Conservation (phyloP, 2,888 invertebrate species). For the Horisme vitalbata region DNA sequence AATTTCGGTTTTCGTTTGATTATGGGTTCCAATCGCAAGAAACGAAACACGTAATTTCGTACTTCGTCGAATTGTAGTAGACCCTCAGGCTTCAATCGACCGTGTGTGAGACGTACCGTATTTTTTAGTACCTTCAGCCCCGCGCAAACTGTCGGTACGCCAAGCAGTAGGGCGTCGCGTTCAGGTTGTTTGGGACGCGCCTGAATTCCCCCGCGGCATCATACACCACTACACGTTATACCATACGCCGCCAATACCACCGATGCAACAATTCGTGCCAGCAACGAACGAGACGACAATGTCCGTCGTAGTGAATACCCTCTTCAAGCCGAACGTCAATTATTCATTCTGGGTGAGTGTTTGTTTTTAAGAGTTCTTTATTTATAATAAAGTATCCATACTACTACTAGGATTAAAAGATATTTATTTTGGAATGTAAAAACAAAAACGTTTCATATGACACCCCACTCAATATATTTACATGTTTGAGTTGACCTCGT, state of each 20-base stretch:
- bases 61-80: too few relatives aligned
- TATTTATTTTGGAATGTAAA: too few relatives aligned
- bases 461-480: too few relatives aligned
- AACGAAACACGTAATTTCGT: too few relatives aligned
- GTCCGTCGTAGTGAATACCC: conserved; percentile 78
- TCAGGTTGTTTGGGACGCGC: conserved; percentile 87
- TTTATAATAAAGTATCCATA: too few relatives aligned
- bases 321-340: conserved; percentile 78
- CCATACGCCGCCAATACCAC: conserved; percentile 86
- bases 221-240: conserved; percentile 85
- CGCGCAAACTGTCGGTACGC: conserved; percentile 84
- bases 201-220: conserved; percentile 84
- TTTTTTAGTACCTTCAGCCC: conserved; percentile 88
- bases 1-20: too few relatives aligned
- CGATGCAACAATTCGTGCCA: conserved; percentile 64
- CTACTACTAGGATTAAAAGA: too few relatives aligned
- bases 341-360: conserved; percentile 89
- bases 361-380: background rate
- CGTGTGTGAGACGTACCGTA: too few relatives aligned
- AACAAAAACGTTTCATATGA: too few relatives aligned
- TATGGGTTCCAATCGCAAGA: too few relatives aligned
- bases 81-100: too few relatives aligned
- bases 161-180: conserved; percentile 86
- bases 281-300: conserved; percentile 55
- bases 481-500: too few relatives aligned